Evolutionary conservation across 2,888 invertebrate genomes (phyloP).

Genomic region (Nowickia ferox): DNA sequence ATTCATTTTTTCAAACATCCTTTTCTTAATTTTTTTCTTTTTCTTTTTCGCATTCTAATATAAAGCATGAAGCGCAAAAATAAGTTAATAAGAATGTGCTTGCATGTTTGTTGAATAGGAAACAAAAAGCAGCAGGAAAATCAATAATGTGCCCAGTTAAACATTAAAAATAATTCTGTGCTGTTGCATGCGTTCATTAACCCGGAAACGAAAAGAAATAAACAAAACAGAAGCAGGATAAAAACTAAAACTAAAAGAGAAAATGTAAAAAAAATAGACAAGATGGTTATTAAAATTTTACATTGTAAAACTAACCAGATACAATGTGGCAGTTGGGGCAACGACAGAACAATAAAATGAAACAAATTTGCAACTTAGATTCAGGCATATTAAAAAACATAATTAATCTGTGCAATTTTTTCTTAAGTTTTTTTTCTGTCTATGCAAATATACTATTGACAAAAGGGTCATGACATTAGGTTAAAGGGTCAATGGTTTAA

Average conservation of each 20-base stretch:
- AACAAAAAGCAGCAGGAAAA: constrained; percentile 38
- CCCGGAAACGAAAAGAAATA: constrained; percentile 65
- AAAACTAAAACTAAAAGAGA: constrained; percentile 2
- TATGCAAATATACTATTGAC: background rate
- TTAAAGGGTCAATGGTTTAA: constrained; percentile 51
- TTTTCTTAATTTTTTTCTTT: background rate
- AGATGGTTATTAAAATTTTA: constrained; percentile 59
- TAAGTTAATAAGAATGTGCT: constrained; percentile 54
- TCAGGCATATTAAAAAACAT: constrained; percentile 36
- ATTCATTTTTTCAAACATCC: background rate
- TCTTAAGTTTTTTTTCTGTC: background rate
- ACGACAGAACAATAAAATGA: constrained; percentile 10
- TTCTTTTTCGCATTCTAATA: constrained; percentile 20
- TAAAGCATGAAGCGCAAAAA: constrained; percentile 44
- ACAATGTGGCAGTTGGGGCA: constrained; percentile 48
- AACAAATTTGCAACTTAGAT: constrained; percentile 54
- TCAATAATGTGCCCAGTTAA: constrained; percentile 70
- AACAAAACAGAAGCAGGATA: constrained; percentile 56
- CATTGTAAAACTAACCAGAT: constrained; percentile 30
- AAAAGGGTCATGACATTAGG: constrained; percentile 45
- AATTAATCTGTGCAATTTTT: constrained; percentile 41
- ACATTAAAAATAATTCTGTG: constrained; percentile 40
- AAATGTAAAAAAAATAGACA: constrained; percentile 26
- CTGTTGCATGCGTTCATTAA: constrained; percentile 70
- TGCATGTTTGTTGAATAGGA: constrained; percentile 1